phyloP scores from a whole-genome alignment of 1,140 invertebrate genomes.

The Dendrolimus punctatus region DNA sequence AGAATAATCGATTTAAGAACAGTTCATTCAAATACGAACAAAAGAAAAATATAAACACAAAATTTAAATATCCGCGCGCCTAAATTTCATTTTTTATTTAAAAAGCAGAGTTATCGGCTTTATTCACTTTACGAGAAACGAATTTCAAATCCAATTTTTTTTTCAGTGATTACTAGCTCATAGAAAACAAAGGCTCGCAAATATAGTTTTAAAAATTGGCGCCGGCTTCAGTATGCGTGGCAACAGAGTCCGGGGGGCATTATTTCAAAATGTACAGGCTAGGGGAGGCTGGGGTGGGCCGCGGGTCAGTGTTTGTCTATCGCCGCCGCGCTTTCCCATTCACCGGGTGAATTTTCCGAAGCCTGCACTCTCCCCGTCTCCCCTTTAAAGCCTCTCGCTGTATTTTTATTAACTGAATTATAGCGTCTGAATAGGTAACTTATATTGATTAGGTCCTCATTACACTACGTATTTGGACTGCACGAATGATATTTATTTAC shows the following conservation, averaged over 20 bases:
- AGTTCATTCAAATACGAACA: too few species aligned
- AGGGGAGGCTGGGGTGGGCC: conserved; percentile 27
- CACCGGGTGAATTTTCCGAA: conserved; percentile 68
- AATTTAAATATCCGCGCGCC: too few species aligned
- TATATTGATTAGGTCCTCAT: conserved; percentile 55
- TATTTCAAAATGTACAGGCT: conserved; percentile 65
- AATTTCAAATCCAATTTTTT: too few species aligned
- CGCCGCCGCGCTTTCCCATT: conserved; percentile 66
- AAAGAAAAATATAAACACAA: too few species aligned
- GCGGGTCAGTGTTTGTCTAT: conserved; percentile 68
- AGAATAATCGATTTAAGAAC: too few species aligned
- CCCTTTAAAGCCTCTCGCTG: conserved; percentile 48
- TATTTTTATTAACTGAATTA: conserved; percentile 70
- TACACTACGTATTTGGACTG: not conserved
- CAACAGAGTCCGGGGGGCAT: conserved; percentile 49
- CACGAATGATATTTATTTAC: conserved; percentile 3
- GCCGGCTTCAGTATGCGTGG: conserved; percentile 7
- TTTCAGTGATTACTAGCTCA: too few species aligned
- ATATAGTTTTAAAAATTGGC: conserved; percentile 4
- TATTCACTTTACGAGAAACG: too few species aligned
- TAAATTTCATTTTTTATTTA: too few species aligned
- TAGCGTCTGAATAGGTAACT: conserved; percentile 58
- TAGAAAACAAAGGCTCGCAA: too few species aligned
- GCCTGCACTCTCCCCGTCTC: conserved; percentile 50
- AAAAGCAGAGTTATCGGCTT: too few species aligned